Percentiles rank a stretch among this genome's conserved stretches.
Conservation (phyloP, 1,140 invertebrate species). For the Palaemon carinicauda region DNA sequence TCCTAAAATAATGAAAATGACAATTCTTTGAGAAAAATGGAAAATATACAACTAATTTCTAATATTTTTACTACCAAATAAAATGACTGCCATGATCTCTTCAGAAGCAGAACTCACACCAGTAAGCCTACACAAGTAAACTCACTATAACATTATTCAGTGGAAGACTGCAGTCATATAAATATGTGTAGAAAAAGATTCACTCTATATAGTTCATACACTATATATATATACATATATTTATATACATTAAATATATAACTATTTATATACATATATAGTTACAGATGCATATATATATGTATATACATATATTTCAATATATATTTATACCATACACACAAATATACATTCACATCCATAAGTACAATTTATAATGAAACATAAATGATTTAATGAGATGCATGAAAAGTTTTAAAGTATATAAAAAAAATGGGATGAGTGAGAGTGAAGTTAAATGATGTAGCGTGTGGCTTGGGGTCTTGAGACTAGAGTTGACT, state of each 20-base stretch:
- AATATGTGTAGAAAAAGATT: slow-evolving; percentile 42
- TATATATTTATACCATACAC: not conserved
- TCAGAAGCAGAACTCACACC: too few species aligned
- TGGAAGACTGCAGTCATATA: slow-evolving; percentile 46
- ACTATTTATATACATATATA: slow-evolving; percentile 43
- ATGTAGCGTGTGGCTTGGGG: slow-evolving; percentile 46
- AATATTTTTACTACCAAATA: too few species aligned
- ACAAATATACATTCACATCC: slow-evolving; percentile 24
- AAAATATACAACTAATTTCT: too few species aligned
- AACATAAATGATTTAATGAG: slow-evolving; percentile 31
- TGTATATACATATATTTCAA: slow-evolving; percentile 21
- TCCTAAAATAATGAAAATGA: too few species aligned
- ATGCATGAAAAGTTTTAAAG: slow-evolving; percentile 10
- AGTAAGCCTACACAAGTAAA: too few species aligned
- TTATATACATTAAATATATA: slow-evolving; percentile 11
- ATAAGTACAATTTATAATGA: slow-evolving; percentile 45
- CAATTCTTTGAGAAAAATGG: too few species aligned
- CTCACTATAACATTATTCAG: slow-evolving; percentile 7
- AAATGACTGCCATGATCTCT: too few species aligned
- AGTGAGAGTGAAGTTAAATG: slow-evolving; percentile 11
- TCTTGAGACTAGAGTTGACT: slow-evolving; percentile 41
- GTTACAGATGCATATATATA: slow-evolving; percentile 41
- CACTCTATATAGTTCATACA: not conserved
- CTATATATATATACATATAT: not conserved
- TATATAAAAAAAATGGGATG: slow-evolving; percentile 39